Percentiles rank a stretch among this genome's conserved stretches.
Conservation (phyloP, 2,797 vertebrate genomes). For the Phrynocephalus forsythii region DNA sequence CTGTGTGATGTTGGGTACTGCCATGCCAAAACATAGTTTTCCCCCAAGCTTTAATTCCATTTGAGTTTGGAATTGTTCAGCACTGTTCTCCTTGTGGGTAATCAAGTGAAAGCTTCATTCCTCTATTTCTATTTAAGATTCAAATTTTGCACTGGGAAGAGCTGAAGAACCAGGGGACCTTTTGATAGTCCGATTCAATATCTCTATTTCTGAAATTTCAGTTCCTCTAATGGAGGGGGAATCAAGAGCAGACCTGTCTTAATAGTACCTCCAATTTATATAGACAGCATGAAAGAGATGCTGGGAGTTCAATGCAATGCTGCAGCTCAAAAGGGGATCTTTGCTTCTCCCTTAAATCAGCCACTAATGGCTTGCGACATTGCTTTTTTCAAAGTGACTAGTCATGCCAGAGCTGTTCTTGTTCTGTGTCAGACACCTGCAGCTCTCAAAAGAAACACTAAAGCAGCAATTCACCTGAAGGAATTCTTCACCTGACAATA, state of each 20-base stretch:
- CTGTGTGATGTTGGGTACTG: too few relatives aligned
- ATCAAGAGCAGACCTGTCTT: slow-evolving; percentile 37
- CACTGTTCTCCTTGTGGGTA: neutral
- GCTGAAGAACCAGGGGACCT: neutral
- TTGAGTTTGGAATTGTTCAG: slow-evolving; percentile 4
- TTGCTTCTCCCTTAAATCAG: neutral
- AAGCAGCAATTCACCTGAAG: slow-evolving; percentile 54
- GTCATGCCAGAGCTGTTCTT: slow-evolving; percentile 49
- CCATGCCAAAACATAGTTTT: too few relatives aligned
- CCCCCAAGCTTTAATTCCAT: neutral
- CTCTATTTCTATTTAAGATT: neutral
- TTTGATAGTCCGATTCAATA: neutral
- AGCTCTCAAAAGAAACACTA: slow-evolving; percentile 43
- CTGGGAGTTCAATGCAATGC: neutral
- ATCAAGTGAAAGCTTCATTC: neutral
- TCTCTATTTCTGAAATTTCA: slow-evolving; percentile 21
- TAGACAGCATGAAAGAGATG: slow-evolving; percentile 33
- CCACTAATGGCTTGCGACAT: slow-evolving; percentile 49
- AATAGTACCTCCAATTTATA: slow-evolving; percentile 26
- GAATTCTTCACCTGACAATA: slow-evolving; percentile 58
- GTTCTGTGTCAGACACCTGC: slow-evolving; percentile 61
- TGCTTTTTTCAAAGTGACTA: slow-evolving; percentile 52
- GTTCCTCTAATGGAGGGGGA: accelerated
- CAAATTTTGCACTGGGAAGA: neutral
- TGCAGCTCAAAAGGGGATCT: slow-evolving; percentile 1